These are phyloP conservation scores for Cryptocheilus praepositus DNA, from an alignment of 2,888 invertebrate genomes.

Conservation along the genomic window DNA sequence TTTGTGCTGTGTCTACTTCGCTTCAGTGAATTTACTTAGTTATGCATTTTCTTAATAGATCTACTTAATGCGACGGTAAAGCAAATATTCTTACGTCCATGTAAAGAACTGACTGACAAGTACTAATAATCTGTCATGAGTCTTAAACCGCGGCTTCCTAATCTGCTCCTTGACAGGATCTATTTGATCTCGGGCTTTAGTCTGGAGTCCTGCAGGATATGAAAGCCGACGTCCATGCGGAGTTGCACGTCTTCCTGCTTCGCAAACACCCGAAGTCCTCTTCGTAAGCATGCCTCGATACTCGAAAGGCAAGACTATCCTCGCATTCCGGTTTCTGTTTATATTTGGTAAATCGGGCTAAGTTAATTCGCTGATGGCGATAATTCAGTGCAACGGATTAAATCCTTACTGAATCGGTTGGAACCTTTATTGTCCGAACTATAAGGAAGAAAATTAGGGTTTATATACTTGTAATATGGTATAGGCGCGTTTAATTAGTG, in stretches of 20 bases:
- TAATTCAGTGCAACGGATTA: constrained; percentile 48
- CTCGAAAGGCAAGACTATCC: neutral
- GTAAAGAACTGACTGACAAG: too few species aligned
- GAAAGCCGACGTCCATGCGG: constrained; percentile 32
- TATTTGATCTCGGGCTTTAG: constrained; percentile 52
- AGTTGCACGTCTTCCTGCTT: constrained; percentile 41
- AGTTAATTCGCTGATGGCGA: constrained; percentile 47
- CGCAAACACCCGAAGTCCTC: constrained; percentile 29
- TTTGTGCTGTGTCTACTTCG: too few species aligned
- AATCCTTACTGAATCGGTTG: constrained; percentile 11
- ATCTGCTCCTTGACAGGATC: constrained; percentile 26
- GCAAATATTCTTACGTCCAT: too few species aligned
- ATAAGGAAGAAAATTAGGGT: too few species aligned
- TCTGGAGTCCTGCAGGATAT: constrained; percentile 22
- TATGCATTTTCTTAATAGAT: too few species aligned
- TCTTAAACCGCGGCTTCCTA: too few species aligned
- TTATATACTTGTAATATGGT: too few species aligned
- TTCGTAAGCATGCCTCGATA: neutral
- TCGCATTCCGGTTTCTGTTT: neutral
- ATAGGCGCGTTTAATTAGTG: too few species aligned
- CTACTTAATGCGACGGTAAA: too few species aligned
- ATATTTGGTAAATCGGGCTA: neutral
- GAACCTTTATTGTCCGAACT: too few species aligned
- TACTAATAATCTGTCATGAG: too few species aligned
- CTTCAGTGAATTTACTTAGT: too few species aligned